These are phyloP conservation scores for Pelecanus crispus DNA, from an alignment of 2,113 vertebrate species.

Conservation along the genomic window DNA sequence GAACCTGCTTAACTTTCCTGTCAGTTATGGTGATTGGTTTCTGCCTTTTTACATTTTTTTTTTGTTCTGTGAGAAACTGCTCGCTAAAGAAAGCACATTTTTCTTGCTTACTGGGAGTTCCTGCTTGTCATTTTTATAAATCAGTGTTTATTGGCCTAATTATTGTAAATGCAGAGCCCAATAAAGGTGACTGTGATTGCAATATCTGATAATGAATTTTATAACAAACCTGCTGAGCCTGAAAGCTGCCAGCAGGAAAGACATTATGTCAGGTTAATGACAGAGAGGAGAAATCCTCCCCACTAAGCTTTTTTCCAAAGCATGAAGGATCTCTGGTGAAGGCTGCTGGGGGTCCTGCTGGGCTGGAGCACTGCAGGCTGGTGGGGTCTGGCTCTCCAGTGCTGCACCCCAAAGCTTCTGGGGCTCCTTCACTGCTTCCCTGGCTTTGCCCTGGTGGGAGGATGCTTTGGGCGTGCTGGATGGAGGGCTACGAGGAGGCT, in stretches of 20 bases:
- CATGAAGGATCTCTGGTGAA: background rate
- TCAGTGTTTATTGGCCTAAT: conserved; percentile 74
- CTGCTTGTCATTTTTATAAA: conserved; percentile 72
- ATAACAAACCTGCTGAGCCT: conserved; percentile 65
- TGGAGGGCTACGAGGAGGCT: background rate
- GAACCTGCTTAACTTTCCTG: background rate
- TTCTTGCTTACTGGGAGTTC: conserved; percentile 61
- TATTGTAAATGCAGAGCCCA: conserved; percentile 69
- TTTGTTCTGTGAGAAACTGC: conserved; percentile 14
- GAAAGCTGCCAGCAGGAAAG: conserved; percentile 65
- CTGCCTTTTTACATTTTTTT: background rate
- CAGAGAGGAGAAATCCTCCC: conserved; percentile 39
- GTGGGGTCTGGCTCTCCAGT: background rate
- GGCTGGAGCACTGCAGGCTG: background rate
- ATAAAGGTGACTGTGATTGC: conserved; percentile 68
- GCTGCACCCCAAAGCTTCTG: background rate
- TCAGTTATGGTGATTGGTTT: background rate
- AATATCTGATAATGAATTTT: conserved; percentile 72
- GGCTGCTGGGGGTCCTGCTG: background rate
- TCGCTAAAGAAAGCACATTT: conserved; percentile 37
- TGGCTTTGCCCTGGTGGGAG: background rate
- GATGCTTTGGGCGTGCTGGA: background rate
- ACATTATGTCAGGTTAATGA: conserved; percentile 67
- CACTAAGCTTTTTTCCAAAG: conserved; percentile 25
- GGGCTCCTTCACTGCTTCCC: background rate